Conservation (phyloP, 2,888 invertebrate species). For the Nemurella pictetii region DNA sequence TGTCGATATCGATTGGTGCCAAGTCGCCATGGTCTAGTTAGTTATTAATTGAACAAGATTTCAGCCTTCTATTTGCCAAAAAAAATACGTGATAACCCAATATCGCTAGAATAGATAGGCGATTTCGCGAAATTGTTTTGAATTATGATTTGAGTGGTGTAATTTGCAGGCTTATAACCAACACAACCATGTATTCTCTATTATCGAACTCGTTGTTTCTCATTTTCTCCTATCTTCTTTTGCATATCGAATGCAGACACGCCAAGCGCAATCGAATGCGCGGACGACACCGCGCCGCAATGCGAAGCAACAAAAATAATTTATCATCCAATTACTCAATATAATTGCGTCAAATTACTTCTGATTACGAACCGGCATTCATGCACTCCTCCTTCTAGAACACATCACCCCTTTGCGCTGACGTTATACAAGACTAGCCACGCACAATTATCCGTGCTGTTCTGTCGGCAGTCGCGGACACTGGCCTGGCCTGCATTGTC, state of each 20-base stretch:
- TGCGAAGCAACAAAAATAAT: neutral
- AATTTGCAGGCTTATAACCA: neutral
- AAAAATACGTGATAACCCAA: neutral
- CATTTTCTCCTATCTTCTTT: neutral
- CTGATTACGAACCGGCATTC: neutral
- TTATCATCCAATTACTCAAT: neutral
- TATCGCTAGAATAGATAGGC: neutral
- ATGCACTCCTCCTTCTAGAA: neutral
- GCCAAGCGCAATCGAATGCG: neutral
- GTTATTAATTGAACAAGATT: neutral
- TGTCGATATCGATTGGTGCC: neutral
- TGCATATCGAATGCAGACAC: neutral
- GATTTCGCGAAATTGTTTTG: neutral
- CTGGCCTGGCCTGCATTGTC: constrained; percentile 2
- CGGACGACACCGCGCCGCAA: neutral
- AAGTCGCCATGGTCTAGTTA: neutral
- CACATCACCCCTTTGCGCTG: neutral
- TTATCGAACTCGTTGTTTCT: neutral
- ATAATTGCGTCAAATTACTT: neutral
- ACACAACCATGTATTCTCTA: no score
- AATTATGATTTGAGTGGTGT: neutral
- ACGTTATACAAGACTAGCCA: constrained; percentile 15
- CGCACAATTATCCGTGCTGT: neutral
- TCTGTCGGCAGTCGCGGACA: neutral
- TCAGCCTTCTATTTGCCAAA: neutral